phyloP scores from a whole-genome alignment of 2,888 invertebrate species.

The Oasisia sp. region DNA sequence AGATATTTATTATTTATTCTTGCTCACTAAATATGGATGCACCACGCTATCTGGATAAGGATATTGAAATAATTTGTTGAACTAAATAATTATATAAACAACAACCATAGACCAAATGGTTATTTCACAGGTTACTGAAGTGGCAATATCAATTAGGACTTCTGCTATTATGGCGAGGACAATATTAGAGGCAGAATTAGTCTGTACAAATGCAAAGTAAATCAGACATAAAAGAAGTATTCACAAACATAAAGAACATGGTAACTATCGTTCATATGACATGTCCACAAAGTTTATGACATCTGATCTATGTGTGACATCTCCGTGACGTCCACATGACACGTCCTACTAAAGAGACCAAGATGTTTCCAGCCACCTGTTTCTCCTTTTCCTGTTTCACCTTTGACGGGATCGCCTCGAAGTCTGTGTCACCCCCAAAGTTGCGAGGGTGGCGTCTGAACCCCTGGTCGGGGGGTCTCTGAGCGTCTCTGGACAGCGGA shows the following conservation, averaged over 20 bases:
- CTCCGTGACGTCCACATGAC: not conserved
- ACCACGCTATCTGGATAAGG: too few relatives aligned
- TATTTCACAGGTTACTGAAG: not conserved
- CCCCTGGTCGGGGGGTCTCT: not conserved
- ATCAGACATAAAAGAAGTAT: not conserved
- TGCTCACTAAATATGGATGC: too few relatives aligned
- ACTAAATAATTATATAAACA: not conserved
- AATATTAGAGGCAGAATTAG: not conserved
- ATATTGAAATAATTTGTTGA: too few relatives aligned
- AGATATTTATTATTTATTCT: too few relatives aligned
- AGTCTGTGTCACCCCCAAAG: constrained; percentile 58
- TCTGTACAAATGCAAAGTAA: not conserved
- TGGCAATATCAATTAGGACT: not conserved
- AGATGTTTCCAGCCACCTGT: not conserved
- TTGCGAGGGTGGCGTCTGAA: constrained; percentile 55
- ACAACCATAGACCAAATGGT: not conserved
- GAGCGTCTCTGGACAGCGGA: not conserved
- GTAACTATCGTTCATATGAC: not conserved
- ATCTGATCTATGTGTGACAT: not conserved
- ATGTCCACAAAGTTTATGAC: not conserved
- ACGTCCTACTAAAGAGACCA: too few relatives aligned
- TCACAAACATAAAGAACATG: not conserved
- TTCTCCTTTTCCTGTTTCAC: constrained; percentile 43
- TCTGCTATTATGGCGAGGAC: too few relatives aligned
- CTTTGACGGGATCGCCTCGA: constrained; percentile 54